These are phyloP conservation scores for Drosophila quadrilineata DNA, from an alignment of 1,140 invertebrate genomes.

Conservation along the genomic window DNA sequence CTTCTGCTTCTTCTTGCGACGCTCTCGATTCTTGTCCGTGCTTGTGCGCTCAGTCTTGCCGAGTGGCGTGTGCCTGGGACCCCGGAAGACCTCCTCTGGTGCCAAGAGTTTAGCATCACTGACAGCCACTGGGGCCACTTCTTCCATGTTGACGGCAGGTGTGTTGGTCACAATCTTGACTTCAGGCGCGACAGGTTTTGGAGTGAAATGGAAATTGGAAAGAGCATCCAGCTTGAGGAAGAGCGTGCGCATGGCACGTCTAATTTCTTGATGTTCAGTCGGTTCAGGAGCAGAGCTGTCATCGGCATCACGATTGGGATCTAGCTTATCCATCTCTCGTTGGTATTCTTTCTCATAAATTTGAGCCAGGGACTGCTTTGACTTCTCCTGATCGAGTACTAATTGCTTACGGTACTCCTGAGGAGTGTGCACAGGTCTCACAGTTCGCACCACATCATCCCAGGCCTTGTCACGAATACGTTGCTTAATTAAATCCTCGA, in stretches of 20 bases:
- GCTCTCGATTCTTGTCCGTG: constrained; percentile 94
- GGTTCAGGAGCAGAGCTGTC: constrained; percentile 86
- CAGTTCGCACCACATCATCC: constrained; percentile 96
- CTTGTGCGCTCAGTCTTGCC: constrained; percentile 90
- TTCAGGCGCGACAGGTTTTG: constrained; percentile 92
- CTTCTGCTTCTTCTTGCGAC: constrained; percentile 92
- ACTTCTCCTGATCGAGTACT: constrained; percentile 96
- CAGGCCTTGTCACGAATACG: constrained; percentile 97
- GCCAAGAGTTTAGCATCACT: constrained; percentile 94
- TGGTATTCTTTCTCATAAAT: constrained; percentile 98
- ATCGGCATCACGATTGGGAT: constrained; percentile 83
- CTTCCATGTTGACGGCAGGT: constrained; percentile 96
- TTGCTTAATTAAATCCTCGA: constrained; percentile 95
- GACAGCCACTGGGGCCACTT: constrained; percentile 94
- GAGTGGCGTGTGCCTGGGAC: constrained; percentile 89
- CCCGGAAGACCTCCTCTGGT: constrained; percentile 95
- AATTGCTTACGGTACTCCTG: constrained; percentile 95
- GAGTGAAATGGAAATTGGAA: constrained; percentile 96
- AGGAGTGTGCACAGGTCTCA: constrained; percentile 91
- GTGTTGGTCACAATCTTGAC: constrained; percentile 95
- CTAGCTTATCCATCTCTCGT: constrained; percentile 88
- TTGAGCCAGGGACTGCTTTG: constrained; percentile 95
- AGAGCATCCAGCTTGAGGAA: constrained; percentile 96
- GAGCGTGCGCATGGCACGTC: constrained; percentile 88
- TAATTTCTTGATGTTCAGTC: constrained; percentile 89